Evolutionary conservation across 2,888 invertebrate genomes (phyloP).

Genomic region (Serripes groenlandicus): DNA sequence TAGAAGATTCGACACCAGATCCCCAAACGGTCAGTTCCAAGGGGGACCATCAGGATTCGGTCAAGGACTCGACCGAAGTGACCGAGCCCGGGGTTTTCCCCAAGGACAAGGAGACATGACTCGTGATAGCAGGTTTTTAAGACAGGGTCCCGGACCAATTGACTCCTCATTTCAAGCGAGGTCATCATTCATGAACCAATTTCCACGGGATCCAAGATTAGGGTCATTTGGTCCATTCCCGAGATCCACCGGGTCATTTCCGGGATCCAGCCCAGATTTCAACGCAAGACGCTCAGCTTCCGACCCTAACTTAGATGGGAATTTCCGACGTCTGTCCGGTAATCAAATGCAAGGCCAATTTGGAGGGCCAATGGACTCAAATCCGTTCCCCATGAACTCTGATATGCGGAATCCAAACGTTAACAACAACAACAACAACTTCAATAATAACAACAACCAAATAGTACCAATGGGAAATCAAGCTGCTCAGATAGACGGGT

Average conservation of each 20-base stretch:
- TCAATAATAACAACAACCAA: slow-evolving; percentile 2
- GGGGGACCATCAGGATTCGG: slow-evolving; percentile 9
- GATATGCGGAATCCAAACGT: background rate
- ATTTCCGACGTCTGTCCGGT: slow-evolving; percentile 37
- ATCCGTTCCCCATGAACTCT: background rate
- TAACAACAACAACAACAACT: slow-evolving; percentile 1
- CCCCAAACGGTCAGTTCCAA: slow-evolving; percentile 24
- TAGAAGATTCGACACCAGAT: background rate
- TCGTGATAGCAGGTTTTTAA: background rate
- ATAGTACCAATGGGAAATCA: background rate
- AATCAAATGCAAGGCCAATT: background rate
- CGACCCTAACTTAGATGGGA: slow-evolving; percentile 31
- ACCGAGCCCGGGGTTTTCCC: background rate
- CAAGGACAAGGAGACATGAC: background rate
- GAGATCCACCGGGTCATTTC: background rate
- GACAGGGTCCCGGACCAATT: background rate
- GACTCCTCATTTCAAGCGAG: background rate
- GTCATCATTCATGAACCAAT: background rate
- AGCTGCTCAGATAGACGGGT: slow-evolving; percentile 11
- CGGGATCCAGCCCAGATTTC: slow-evolving; percentile 36
- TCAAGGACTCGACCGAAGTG: slow-evolving; percentile 42
- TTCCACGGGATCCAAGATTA: background rate
- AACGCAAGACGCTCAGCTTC: slow-evolving; percentile 14
- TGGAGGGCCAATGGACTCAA: background rate
- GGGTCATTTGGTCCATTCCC: background rate